Base-by-base conservation (phyloP, 2,888 invertebrate species). In the Cephus sareptanus region DNA sequence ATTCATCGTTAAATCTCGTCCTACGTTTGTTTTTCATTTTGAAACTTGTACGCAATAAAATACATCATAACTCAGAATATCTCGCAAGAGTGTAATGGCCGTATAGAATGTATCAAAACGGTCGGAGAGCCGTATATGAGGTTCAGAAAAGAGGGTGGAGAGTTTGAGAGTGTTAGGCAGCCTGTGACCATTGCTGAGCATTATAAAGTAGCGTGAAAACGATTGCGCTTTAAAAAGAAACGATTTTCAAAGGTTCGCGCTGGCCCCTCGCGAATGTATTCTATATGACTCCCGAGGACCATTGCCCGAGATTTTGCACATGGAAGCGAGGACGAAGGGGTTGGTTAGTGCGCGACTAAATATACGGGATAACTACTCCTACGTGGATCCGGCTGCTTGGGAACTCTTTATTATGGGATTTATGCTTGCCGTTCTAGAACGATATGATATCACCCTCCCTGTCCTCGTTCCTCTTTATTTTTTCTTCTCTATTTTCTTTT, bases 161-260 rank as follows among this genome's bases (percentile, higher is more conserved):
- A 75, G 75, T 75, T 75, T 68, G 73, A 76, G 76, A 71, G 73
- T 69, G 76, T 69, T 35, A 75, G 40, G 31, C 33, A 71, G 33
- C 31, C 71, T 71, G 13, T 75, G 77, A 56, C 71, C 70, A 75
- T 70, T 70, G 77, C 70, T 33, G 75, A 75, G 40, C 74, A 70
- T 78, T 78, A 76, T 78, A 76, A 78, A 78, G 76, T 75, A 75
- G 76, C 76, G 33, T 30, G 56, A 75, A 78, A 70, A 78, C 78
- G 75, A 78, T 76, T 37, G 71, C 68, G 73, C 68, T 34, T 30
- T 33, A 31, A 71, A 33, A 71, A 71, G 71, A 71, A 31, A 71
- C 71, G 33, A 71, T 30, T 71, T 71, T 71, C 31, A 56, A 56
- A 71, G 13, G 71, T 71, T 71, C 71, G 30, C 4, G 9, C 9